These are phyloP conservation scores for Rhynchonycteris naso DNA, from an alignment of 2,797 vertebrate genomes.

Conservation along the genomic window DNA sequence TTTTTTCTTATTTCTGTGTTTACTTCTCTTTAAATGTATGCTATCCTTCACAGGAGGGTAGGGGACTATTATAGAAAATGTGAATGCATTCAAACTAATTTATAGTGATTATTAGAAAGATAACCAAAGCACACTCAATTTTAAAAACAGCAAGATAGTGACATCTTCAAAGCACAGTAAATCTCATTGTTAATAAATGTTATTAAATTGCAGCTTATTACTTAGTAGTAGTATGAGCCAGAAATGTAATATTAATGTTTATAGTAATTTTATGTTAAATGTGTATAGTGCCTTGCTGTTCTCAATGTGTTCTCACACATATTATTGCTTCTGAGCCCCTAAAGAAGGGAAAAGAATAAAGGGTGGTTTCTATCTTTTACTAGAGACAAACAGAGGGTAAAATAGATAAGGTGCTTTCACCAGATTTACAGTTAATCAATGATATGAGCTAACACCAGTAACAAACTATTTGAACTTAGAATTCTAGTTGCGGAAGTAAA, in stretches of 20 bases:
- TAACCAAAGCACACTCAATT: background rate
- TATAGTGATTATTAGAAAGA: conserved; percentile 27
- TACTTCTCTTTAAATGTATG: conserved; percentile 33
- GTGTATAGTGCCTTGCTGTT: background rate
- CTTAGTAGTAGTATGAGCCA: conserved; percentile 1
- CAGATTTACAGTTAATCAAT: background rate
- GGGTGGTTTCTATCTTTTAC: background rate
- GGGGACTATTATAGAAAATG: background rate
- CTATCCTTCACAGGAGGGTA: background rate
- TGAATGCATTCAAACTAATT: background rate
- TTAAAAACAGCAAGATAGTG: conserved; percentile 3
- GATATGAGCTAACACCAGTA: background rate
- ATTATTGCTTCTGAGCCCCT: background rate
- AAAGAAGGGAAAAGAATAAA: background rate
- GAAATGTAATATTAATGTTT: conserved; percentile 53
- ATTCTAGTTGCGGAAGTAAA: background rate
- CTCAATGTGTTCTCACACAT: background rate
- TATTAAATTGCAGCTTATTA: conserved; percentile 48
- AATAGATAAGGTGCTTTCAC: conserved; percentile 27
- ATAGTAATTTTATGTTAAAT: background rate
- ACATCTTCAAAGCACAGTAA: conserved; percentile 26
- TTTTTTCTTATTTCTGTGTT: background rate
- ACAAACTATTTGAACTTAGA: background rate
- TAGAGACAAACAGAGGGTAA: background rate
- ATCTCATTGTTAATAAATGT: conserved; percentile 36